phyloP scores from a whole-genome alignment of 2,888 invertebrate species.

The Mythimna loreyi region DNA sequence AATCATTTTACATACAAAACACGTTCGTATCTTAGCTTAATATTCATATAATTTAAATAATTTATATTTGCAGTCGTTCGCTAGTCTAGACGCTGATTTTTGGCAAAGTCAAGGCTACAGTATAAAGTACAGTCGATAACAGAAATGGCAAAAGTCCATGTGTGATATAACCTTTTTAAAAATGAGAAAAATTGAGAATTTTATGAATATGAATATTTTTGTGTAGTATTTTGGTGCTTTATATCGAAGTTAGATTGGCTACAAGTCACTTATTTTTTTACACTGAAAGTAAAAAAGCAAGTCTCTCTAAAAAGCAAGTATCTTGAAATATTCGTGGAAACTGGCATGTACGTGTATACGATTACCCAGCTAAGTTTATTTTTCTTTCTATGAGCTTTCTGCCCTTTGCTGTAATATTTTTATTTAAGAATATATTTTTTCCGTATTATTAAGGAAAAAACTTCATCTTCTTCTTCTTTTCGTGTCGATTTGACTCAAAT shows the following conservation, averaged over 20 bases:
- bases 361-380: too few relatives aligned
- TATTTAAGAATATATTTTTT: not conserved
- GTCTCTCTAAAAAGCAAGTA: not conserved
- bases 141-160: slow-evolving; percentile 21
- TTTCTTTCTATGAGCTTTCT: too few relatives aligned
- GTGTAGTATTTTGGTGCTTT: not conserved
- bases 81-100: slow-evolving; percentile 76
- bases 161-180: slow-evolving; percentile 5
- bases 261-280: not conserved
- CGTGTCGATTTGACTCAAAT: too few relatives aligned
- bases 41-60: slow-evolving; percentile 76
- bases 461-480: too few relatives aligned
- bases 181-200: slow-evolving; percentile 5
- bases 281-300: not conserved
- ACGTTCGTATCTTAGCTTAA: slow-evolving; percentile 63
- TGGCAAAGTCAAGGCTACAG: slow-evolving; percentile 81
- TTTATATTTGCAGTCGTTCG: slow-evolving; percentile 75
- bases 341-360: too few relatives aligned
- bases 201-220: slow-evolving; percentile 1
- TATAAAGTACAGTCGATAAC: slow-evolving; percentile 53
- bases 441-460: too few relatives aligned
- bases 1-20: slow-evolving; percentile 64
- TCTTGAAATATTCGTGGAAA: too few relatives aligned
- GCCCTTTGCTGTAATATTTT: not conserved
- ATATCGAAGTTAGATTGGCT: slow-evolving; percentile 16